These are phyloP conservation scores for Balaeniceps rex DNA, from an alignment of 2,113 vertebrate species.

Conservation along the genomic window DNA sequence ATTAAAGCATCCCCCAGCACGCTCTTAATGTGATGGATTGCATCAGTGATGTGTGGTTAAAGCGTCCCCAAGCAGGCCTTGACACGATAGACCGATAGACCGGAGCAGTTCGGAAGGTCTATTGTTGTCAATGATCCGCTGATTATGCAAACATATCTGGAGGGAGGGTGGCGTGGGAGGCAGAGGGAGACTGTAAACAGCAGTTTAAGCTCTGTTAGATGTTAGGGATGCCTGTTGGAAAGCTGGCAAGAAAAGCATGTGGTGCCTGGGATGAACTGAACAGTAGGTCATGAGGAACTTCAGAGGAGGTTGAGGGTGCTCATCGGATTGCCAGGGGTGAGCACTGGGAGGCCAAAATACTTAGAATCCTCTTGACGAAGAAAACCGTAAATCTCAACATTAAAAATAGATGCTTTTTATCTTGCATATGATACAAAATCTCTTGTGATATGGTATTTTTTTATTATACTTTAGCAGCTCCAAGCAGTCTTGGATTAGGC, in stretches of 20 bases:
- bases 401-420: conserved; percentile 38
- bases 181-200: neutral
- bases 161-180: neutral
- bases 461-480: conserved; percentile 18
- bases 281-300: neutral
- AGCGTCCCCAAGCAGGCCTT: neutral
- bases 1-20: neutral
- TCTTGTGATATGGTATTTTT: conserved; percentile 23
- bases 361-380: neutral
- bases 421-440: conserved; percentile 1
- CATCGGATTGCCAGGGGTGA: neutral
- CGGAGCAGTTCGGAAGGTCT: neutral
- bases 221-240: neutral
- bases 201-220: neutral
- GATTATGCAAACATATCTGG: neutral
- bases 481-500: conserved; percentile 51
- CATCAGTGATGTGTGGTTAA: neutral
- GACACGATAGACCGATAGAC: neutral
- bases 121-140: neutral
- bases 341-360: neutral
- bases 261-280: neutral
- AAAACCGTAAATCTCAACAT: neutral
- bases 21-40: neutral
- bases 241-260: neutral
- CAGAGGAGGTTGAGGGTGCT: neutral